Base-by-base conservation (phyloP, 2,888 invertebrate genomes). In the Brassicogethes aeneus region DNA sequence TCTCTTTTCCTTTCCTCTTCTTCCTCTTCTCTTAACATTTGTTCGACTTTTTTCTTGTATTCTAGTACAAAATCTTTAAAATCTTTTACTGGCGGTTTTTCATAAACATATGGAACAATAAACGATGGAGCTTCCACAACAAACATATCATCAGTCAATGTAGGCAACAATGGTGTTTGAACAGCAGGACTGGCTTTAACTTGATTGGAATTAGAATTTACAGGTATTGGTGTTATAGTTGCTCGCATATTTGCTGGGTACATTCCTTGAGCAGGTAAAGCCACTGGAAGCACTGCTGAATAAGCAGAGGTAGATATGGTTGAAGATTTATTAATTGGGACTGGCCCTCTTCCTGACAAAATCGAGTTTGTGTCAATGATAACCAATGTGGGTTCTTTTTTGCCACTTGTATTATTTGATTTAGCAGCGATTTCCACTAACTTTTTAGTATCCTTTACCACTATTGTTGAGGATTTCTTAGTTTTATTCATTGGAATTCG, bases 51-150 rank as follows among this genome's bases (percentile, higher is more conserved):
- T 13, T 32, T 32, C 32, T 10, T 32, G 14, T 32, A 32, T 52
- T 76, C 76, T 42, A 72, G 73, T 17, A 87, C 76, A 61, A 82
- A 82, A 49, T 84, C 80, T 61, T 80, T 82, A 47, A 91, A 76
- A 42, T 84, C 82, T 56, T 83, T 81, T 3, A 82, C 65, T 1
- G 91, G 88, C 7, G 90, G 88, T 63, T 91, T 91, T 64, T 92
- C 91, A 67, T 91, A 91, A 15, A 92, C 88, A 64, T 92, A 92
- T 35, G 92, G 92, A 52, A 92, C 91, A 61, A 92, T 90, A 61
- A 92, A 91, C 15, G 90, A 91, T 3, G 92, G 91, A 16, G 91
- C 91, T 67, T 92, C 91, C 7, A 92, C 84, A 8, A 92, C 90
- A 64, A 85, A 91, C 85, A 91, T 91, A 56, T 92, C 90, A 62